Percentiles rank a stretch among this genome's conserved stretches.
Evolutionary conservation across 2,888 invertebrate genomes (phyloP).

Genomic region (Heterodera filipjevi): DNA sequence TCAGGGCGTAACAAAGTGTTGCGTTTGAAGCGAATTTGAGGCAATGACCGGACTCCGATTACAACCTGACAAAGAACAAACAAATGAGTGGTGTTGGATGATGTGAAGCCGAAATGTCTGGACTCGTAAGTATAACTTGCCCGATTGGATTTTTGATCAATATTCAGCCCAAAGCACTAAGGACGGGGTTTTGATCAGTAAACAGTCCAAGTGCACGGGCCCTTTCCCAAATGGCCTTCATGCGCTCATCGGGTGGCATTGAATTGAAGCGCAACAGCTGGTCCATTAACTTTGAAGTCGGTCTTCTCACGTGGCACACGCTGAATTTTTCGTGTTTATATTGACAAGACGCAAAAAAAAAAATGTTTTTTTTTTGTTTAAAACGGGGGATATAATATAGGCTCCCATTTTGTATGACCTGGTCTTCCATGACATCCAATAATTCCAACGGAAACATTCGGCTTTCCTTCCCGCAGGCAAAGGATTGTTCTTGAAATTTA

Average conservation of each 20-base stretch:
- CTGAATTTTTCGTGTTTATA: not conserved
- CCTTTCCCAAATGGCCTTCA: constrained; percentile 10
- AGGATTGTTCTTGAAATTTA: not conserved
- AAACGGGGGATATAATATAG: too few species aligned
- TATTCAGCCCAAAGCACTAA: constrained; percentile 16
- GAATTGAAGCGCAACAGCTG: constrained; percentile 24
- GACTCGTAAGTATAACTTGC: too few species aligned
- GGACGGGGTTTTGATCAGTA: constrained; percentile 13
- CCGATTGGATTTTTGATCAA: constrained; percentile 18
- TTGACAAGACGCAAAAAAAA: not conserved
- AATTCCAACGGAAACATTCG: constrained; percentile 31
- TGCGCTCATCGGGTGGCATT: constrained; percentile 19
- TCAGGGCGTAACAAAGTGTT: constrained; percentile 22
- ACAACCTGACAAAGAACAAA: constrained; percentile 11
- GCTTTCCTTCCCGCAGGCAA: constrained; percentile 12
- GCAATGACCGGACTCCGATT: constrained; percentile 15
- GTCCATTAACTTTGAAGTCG: constrained; percentile 1
- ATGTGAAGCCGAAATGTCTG: not conserved
- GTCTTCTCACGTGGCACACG: constrained; percentile 35
- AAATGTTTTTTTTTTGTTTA: too few species aligned
- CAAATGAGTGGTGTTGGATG: too few species aligned
- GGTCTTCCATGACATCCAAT: constrained; percentile 34
- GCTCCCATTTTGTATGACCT: constrained; percentile 34
- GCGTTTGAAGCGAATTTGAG: constrained; percentile 11
- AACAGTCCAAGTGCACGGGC: constrained; percentile 14